A percentile compares a stretch with the other conserved stretches of the same genome.
Conservation (phyloP, 2,113 vertebrate species). For the Entomyzon cyanotis region DNA sequence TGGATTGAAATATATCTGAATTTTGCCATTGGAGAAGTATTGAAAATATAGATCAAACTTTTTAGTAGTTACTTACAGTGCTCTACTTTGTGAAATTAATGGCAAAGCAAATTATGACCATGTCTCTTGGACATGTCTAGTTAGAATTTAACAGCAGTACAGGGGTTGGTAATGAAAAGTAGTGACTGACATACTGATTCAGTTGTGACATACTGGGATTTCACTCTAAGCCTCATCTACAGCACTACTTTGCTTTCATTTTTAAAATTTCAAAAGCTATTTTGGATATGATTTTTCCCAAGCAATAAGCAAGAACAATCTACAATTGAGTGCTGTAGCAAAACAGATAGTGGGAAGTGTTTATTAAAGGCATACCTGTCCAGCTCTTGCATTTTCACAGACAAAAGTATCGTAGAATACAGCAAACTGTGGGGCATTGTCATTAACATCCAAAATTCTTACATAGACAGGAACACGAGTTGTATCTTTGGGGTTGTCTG, state of each 20-base stretch:
- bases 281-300: background rate
- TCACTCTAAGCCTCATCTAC: background rate
- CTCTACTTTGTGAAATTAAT: constrained; percentile 29
- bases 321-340: background rate
- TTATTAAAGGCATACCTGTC: constrained; percentile 82
- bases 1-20: constrained; percentile 25
- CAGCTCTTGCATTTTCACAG: constrained; percentile 94
- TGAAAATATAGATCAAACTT: background rate
- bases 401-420: constrained; percentile 96
- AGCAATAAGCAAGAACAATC: background rate
- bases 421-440: constrained; percentile 94
- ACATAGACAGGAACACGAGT: constrained; percentile 91
- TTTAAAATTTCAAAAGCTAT: background rate
- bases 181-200: background rate
- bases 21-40: background rate
- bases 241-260: background rate
- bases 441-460: constrained; percentile 93
- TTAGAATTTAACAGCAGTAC: background rate
- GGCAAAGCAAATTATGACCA: constrained; percentile 33
- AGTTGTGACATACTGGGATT: background rate
- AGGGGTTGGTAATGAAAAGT: background rate
- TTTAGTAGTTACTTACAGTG: constrained; percentile 29
- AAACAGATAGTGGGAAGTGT: background rate
- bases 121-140: constrained; percentile 1
- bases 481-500: constrained; percentile 89